Base-by-base conservation (phyloP, 2,888 invertebrate species). In the Phaedon cochleariae region DNA sequence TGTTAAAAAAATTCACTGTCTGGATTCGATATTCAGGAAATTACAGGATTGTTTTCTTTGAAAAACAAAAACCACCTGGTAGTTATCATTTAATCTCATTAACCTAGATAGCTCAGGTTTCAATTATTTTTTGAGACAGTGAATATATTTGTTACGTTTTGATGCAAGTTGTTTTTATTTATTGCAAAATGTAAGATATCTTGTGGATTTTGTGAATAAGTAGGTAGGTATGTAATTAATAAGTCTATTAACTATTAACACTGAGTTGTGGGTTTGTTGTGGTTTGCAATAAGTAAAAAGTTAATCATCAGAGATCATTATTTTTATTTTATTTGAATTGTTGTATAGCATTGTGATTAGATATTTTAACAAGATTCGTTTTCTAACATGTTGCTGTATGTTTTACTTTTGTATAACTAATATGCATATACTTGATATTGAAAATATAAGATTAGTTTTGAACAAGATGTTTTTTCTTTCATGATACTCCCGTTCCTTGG, bases 311-410 rank as follows among this genome's bases (percentile, higher is more conserved):
- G 29, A 17, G 12, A 41, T 57, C 26, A 45, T 57, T 45, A n/a
- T 7, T 18, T 29, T 29, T 45, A 17, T 18, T 29, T 29, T 45
- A 46, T 45, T 46, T 46, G 26, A 21, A 41, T 74, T 74, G 76
- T 77, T 80, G 77, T 78, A 79, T 76, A 79, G 80, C 80, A 81
- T 80, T 81, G 78, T 81, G 80, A 80, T 81, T 80, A 79, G 78
- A 77, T 76, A 68, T 68, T 69, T 72, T 64, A 46, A 57, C 88
- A 54, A 37, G 46, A 59, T 49, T 58, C 48, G 37, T 49, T 34
- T 9, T 31, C 57, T 57, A 57, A 57, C 57, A 57, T 57, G 41
- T 57, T 45, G 45, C 46, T 45, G 57, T 57, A 57, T 57, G 57
- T 57, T 57, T 57, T 45, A 57, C 37, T 57, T 57, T 57, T 57